phyloP scores from a whole-genome alignment of 2,888 invertebrate genomes.

The Spilosoma lubricipeda region DNA sequence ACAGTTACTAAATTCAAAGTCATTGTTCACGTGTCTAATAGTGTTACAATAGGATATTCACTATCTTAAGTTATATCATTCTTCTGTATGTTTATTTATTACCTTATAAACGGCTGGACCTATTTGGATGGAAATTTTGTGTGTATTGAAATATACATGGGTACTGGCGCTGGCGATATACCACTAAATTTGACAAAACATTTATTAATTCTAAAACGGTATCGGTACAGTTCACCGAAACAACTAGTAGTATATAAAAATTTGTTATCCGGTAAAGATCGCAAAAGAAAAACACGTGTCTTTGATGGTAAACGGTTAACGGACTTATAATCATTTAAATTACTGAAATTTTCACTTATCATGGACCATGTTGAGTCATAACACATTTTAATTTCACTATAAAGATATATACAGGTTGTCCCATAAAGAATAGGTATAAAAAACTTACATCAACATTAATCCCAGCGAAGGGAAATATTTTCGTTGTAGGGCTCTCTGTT shows the following conservation, averaged over 20 bases:
- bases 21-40: neutral
- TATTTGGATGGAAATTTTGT: too few species aligned
- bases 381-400: neutral
- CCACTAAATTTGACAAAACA: too few species aligned
- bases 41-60: neutral
- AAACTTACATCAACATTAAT: constrained; percentile 89
- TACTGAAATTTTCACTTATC: neutral
- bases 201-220: too few species aligned
- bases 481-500: constrained; percentile 88
- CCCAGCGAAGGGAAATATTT: constrained; percentile 88
- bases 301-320: neutral
- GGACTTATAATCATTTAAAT: neutral
- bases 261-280: too few species aligned
- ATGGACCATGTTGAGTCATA: neutral
- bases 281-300: neutral
- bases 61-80: too few species aligned
- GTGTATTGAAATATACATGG: too few species aligned
- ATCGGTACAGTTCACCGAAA: too few species aligned
- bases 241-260: too few species aligned
- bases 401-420: too few species aligned
- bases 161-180: too few species aligned
- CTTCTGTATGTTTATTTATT: too few species aligned
- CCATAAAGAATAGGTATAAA: constrained; percentile 8
- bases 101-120: too few species aligned
- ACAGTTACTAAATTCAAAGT: neutral